Evolutionary conservation across 2,113 vertebrate genomes (phyloP), one percentile per base, ranked within the genome.

Genomic region (Callionymus lyra): DNA sequence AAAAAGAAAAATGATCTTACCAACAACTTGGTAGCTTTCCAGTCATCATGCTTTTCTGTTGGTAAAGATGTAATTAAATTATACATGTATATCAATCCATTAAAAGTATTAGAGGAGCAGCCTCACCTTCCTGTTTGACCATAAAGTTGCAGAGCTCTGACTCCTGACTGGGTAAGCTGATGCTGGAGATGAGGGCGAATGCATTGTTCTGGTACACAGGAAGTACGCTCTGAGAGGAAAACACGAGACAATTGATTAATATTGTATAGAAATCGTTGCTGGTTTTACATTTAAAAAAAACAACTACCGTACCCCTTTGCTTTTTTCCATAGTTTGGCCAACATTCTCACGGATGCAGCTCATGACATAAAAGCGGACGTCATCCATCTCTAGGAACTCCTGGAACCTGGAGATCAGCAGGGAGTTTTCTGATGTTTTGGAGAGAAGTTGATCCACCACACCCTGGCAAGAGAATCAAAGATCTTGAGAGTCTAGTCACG

Each of bases 351-450:
- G 65, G 8, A 87, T 72, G 0, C 75, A 80, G 59, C 82, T 88
- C 82, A 92, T 93, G 2, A 86, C 77, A 1, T 96, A 95, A 77
- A 84, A 97, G 6, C 93, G 86, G 10, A 96, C 33, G 0, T 99
- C 95, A 0, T 88, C 89, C 1, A 89, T 84, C 18, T 93, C 89
- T 32, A 97, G 56, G 14, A 85, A 92, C 21, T 91, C 87, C 61
- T 87, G 89, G 56, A 94, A 94, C 60, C 85, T 87, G 18, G 88
- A 89, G 63, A 94, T 88, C 9, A 94, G 85, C 31, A 89, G 73
- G 0, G 87, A 68, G 31, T 62, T 78, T 1, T 96, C 89, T 13
- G 83, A 74, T 0, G 77, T 47, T 1, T 41, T 32, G 1, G 87
- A 86, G 0, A 98, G 73, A 16, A 99, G 73, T 51, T 72, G 69